These are phyloP conservation scores for Globia sparganii DNA, from an alignment of 2,888 invertebrate genomes.

Conservation along the genomic window DNA sequence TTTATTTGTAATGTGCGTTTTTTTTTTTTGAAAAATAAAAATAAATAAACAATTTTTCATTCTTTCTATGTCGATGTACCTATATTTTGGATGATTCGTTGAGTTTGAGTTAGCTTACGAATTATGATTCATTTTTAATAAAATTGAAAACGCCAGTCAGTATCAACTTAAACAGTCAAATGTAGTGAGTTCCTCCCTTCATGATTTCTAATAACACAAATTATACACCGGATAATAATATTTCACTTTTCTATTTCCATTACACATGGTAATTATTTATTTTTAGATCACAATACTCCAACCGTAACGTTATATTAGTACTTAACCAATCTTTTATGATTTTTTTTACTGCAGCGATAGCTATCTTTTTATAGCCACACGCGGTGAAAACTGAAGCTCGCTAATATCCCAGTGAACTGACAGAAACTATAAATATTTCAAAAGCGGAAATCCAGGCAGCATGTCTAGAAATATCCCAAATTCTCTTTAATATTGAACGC, in stretches of 20 bases:
- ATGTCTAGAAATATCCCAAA: constrained; percentile 32
- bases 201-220: constrained; percentile 23
- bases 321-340: constrained; percentile 22
- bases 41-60: too few species aligned
- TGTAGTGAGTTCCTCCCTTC: constrained; percentile 6
- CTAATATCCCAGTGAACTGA: constrained; percentile 20
- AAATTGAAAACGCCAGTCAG: neutral
- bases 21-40: too few species aligned
- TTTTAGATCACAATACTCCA: constrained; percentile 23
- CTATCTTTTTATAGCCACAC: constrained; percentile 39
- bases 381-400: constrained; percentile 15
- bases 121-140: neutral
- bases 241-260: constrained; percentile 22
- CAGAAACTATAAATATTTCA: constrained; percentile 36
- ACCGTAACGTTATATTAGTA: constrained; percentile 28
- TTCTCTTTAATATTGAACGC: constrained; percentile 36
- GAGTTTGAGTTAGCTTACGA: neutral
- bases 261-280: constrained; percentile 23
- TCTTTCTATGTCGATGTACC: neutral
- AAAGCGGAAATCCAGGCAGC: constrained; percentile 30
- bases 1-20: too few species aligned
- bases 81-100: constrained; percentile 1
- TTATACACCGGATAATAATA: constrained; percentile 16
- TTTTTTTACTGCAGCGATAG: constrained; percentile 25
- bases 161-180: neutral